Evolutionary conservation across 2,888 invertebrate genomes (phyloP), one percentile per base, ranked within the genome.

Genomic region (Linnaemya tessellans): DNA sequence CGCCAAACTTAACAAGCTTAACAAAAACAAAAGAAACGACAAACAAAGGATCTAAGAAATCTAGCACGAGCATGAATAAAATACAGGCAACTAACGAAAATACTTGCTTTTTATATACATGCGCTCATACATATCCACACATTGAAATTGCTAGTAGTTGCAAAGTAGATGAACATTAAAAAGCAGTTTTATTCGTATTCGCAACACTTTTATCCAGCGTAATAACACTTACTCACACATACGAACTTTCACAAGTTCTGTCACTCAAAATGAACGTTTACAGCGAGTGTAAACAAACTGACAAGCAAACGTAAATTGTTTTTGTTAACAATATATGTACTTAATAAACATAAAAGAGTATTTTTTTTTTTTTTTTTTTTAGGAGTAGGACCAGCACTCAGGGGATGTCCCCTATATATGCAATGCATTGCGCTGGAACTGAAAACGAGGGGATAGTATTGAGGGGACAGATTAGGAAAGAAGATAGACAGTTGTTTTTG

Each of bases 1-100:
- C 75, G 54, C 43, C 71, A 83, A 71, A 46, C 62, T 80, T 73
- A 81, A 80, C 80, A 78, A 81, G 43, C 73, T 73, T 73, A 80
- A 64, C 56, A 83, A 35, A 80, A 80, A 80, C 75, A 83, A 80
- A 80, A 83, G 65, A 64, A 51, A 49, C 20, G 54, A 18, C 25
- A 10, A 77, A 71, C 49, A 70, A 38, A 67, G 70, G 58, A 74
- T 74, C 68, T 68, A 70, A 11, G 58, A 85, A 64, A 74, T 60
- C 43, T 62, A 77, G 70, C 60, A 62, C 25, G 7, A 67, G 20
- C 43, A 65, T 20, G 8, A 67, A 30, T 25, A 67, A 30, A 74
- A 71, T 35, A n/a, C 43, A 77, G 65, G 65, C 65, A 75, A 80
- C 60, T 71, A 65, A 43, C 35, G 75, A 71, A 20, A 56, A 30